Percentiles rank a stretch among this genome's conserved stretches.
phyloP scores from a whole-genome alignment of 2,113 vertebrate species.

The Upupa epops region DNA sequence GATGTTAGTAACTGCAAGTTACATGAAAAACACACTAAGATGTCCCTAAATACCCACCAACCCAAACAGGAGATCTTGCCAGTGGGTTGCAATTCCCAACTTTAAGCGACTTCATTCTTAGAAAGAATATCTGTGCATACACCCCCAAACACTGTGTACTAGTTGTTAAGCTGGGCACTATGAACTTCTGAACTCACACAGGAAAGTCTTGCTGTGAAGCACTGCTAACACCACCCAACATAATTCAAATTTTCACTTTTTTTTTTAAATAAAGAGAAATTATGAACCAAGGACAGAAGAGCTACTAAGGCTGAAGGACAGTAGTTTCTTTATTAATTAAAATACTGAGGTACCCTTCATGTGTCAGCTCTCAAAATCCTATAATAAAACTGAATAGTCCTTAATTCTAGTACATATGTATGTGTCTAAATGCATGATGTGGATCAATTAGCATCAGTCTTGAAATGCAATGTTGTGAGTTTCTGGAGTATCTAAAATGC shows the following conservation, averaged over 20 bases:
- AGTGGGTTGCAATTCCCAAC: background rate
- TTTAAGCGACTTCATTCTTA: background rate
- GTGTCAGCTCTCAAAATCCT: background rate
- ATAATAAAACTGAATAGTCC: background rate
- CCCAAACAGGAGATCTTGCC: background rate
- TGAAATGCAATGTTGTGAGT: background rate
- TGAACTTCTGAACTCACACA: background rate
- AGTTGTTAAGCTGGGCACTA: background rate
- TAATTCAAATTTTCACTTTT: background rate
- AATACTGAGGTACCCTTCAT: background rate
- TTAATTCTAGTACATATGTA: background rate
- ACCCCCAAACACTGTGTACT: background rate
- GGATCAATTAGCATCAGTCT: background rate
- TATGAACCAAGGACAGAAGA: background rate
- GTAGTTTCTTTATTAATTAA: background rate
- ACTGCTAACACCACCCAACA: background rate
- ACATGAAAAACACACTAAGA: background rate
- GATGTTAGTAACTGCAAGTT: background rate
- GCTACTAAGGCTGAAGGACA: background rate
- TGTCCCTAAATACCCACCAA: background rate
- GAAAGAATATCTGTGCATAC: background rate
- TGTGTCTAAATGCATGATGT: background rate
- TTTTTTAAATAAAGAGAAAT: background rate
- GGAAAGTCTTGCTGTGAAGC: background rate
- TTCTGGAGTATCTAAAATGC: background rate